Percentiles rank a stretch among this genome's conserved stretches.
phyloP scores from a whole-genome alignment of 2,113 vertebrate genomes.

The Oryzias melastigma region DNA sequence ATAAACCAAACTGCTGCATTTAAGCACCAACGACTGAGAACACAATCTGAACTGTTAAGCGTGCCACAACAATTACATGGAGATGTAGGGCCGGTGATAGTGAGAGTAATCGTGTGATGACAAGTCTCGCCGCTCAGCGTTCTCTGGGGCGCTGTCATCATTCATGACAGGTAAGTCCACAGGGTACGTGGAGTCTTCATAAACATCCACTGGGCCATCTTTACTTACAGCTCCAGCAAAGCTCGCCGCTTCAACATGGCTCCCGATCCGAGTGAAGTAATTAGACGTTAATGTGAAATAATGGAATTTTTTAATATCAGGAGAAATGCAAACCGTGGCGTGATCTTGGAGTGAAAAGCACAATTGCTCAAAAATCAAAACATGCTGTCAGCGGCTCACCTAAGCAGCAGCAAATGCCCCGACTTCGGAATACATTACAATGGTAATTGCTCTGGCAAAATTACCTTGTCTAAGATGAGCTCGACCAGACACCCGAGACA shows the following conservation, averaged over 20 bases:
- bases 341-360: slow-evolving; percentile 69
- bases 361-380: slow-evolving; percentile 88
- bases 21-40: slow-evolving; percentile 76
- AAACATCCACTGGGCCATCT: slow-evolving; percentile 58
- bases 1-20: slow-evolving; percentile 75
- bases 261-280: slow-evolving; percentile 64
- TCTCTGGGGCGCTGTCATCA: slow-evolving; percentile 77
- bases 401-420: slow-evolving; percentile 85
- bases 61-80: slow-evolving; percentile 71
- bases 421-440: slow-evolving; percentile 97
- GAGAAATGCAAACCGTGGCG: slow-evolving; percentile 54
- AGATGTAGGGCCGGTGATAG: slow-evolving; percentile 74
- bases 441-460: slow-evolving; percentile 92
- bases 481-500: slow-evolving; percentile 77
- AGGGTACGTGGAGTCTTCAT: slow-evolving; percentile 58
- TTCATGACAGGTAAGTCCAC: slow-evolving; percentile 73
- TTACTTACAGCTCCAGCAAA: slow-evolving; percentile 67
- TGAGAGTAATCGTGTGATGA: slow-evolving; percentile 82
- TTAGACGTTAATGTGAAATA: slow-evolving; percentile 72
- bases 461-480: slow-evolving; percentile 88
- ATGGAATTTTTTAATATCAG: slow-evolving; percentile 60
- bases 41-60: slow-evolving; percentile 77
- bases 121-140: slow-evolving; percentile 74
- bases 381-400: slow-evolving; percentile 86
- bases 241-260: slow-evolving; percentile 54